These are phyloP conservation scores for Holocentrus rufus DNA, from an alignment of 2,797 vertebrate genomes.

Conservation along the genomic window DNA sequence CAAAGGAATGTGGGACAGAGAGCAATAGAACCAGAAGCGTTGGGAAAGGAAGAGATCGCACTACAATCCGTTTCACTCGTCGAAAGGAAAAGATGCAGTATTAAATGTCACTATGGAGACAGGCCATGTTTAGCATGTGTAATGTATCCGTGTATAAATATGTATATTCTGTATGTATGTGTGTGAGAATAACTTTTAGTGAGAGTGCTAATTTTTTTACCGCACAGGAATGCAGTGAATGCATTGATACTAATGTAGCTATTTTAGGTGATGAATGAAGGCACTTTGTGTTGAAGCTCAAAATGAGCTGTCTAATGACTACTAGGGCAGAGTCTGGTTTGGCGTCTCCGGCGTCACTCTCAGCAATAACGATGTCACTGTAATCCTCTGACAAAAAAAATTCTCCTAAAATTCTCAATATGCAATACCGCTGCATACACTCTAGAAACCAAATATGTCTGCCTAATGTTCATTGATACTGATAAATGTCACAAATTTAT, in stretches of 20 bases:
- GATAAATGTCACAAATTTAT: conserved; percentile 39
- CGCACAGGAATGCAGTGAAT: conserved; percentile 56
- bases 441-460: conserved; percentile 63
- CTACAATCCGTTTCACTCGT: background rate
- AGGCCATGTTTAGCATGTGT: conserved; percentile 62
- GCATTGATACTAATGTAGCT: conserved; percentile 49
- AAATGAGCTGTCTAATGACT: conserved; percentile 43
- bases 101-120: conserved; percentile 48
- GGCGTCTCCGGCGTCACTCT: conserved; percentile 28
- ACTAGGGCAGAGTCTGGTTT: conserved; percentile 38
- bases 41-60: background rate
- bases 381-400: conserved; percentile 36
- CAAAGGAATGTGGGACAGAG: conserved; percentile 40
- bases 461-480: conserved; percentile 47
- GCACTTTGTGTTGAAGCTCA: conserved; percentile 72
- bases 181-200: conserved; percentile 47
- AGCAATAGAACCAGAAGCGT: conserved; percentile 29
- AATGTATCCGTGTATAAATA: conserved; percentile 61
- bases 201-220: conserved; percentile 39
- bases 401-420: conserved; percentile 52
- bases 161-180: conserved; percentile 54
- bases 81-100: conserved; percentile 32
- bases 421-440: conserved; percentile 65
- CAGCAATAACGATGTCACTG: conserved; percentile 30
- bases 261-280: conserved; percentile 54